Conservation (phyloP, 2,797 vertebrate genomes). For the Sparus aurata region DNA sequence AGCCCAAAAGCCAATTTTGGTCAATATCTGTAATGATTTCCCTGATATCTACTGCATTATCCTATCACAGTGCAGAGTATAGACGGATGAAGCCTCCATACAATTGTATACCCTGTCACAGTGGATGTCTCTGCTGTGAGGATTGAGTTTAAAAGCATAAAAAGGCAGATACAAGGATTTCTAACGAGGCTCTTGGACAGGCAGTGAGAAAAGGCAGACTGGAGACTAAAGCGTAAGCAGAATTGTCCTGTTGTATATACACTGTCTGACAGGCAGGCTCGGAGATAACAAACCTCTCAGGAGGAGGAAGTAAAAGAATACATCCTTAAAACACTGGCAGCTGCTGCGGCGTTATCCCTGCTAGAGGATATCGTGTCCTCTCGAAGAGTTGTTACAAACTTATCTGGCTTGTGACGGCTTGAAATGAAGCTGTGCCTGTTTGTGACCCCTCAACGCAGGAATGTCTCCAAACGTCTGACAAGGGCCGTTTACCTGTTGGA, state of each 20-base stretch:
- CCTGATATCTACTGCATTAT: too few relatives aligned
- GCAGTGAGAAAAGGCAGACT: constrained; percentile 29
- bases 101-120: too few relatives aligned
- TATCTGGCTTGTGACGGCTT: not conserved
- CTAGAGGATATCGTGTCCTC: not conserved
- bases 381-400: not conserved
- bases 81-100: too few relatives aligned
- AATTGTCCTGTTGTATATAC: constrained; percentile 19
- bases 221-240: not conserved
- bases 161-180: not conserved
- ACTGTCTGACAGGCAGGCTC: constrained; percentile 13
- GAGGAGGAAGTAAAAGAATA: constrained; percentile 12
- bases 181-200: not conserved
- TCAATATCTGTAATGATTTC: too few relatives aligned
- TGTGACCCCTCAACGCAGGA: not conserved
- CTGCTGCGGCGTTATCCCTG: not conserved
- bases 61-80: not conserved
- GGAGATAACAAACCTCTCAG: constrained; percentile 11
- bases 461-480: not conserved
- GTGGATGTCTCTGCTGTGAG: not conserved
- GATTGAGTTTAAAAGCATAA: constrained; percentile 11
- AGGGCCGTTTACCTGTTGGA: not conserved
- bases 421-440: not conserved
- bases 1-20: not conserved
- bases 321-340: not conserved